Conservation (phyloP, 2,797 vertebrate species). For the Choloepus didactylus region DNA sequence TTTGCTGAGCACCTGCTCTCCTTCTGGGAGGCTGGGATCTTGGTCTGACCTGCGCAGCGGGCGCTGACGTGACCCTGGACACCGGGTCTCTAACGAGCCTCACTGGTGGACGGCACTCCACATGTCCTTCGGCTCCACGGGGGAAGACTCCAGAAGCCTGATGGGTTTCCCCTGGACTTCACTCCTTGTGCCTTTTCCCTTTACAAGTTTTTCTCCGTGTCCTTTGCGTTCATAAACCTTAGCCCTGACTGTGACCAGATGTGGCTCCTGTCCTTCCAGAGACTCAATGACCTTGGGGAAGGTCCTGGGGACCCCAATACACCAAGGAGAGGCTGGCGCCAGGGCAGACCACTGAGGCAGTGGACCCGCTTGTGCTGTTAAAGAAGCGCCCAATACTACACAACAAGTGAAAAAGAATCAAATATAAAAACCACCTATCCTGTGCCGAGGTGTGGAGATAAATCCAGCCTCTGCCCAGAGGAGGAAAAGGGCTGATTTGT, state of each 20-base stretch:
- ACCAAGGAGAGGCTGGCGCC: neutral
- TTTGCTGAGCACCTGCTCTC: too few species aligned
- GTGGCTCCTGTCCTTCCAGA: neutral
- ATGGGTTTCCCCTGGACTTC: neutral
- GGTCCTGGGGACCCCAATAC: neutral
- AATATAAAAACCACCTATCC: too few species aligned
- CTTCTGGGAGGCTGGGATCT: too few species aligned
- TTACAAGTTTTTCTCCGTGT: neutral
- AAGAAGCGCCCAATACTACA: too few species aligned
- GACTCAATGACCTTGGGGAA: neutral
- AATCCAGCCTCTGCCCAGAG: too few species aligned
- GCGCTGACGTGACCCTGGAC: neutral
- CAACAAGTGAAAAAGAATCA: too few species aligned
- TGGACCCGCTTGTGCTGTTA: neutral
- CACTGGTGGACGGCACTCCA: neutral
- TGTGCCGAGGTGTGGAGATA: too few species aligned
- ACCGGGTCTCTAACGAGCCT: neutral
- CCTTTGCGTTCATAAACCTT: neutral
- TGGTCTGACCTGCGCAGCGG: too few species aligned
- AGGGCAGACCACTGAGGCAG: neutral
- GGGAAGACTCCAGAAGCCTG: neutral
- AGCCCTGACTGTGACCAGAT: neutral
- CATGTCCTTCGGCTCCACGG: neutral
- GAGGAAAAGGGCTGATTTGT: too few species aligned
- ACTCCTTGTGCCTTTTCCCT: neutral